A percentile compares a stretch with the other conserved stretches of the same genome.
These are phyloP conservation scores for Drosophila maculinotata DNA, from an alignment of 2,888 invertebrate species.

Conservation along the genomic window DNA sequence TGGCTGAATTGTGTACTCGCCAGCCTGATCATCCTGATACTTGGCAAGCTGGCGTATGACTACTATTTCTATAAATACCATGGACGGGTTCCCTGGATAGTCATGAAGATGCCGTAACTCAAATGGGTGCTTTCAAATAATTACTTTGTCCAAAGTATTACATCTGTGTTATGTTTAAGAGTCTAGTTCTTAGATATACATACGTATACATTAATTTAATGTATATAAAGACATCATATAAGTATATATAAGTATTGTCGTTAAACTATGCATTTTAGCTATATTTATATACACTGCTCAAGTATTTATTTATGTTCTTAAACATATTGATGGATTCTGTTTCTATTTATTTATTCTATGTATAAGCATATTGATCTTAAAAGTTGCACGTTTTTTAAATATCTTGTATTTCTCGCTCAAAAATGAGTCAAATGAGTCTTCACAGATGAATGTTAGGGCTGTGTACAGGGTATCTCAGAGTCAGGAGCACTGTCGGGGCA, in stretches of 20 bases:
- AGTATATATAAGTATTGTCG: neutral
- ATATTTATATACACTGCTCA: neutral
- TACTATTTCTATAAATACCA: conserved; percentile 92
- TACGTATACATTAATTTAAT: no score
- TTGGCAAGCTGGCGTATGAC: conserved; percentile 92
- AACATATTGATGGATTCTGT: neutral
- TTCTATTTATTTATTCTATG: no score
- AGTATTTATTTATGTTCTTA: conserved; percentile 1
- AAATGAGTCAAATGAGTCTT: no score
- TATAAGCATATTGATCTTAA: neutral
- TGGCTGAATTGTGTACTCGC: conserved; percentile 90
- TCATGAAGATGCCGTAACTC: conserved; percentile 89
- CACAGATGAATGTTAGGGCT: no score
- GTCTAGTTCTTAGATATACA: no score
- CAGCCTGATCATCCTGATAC: conserved; percentile 89
- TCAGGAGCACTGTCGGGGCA: no score
- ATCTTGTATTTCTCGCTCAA: neutral
- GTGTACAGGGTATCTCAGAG: no score
- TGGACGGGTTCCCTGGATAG: conserved; percentile 93
- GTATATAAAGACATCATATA: no score
- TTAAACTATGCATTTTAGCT: neutral
- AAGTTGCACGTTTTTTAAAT: neutral
- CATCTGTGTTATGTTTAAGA: conserved; percentile 8
- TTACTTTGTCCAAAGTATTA: neutral
- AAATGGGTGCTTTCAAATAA: neutral